A percentile compares a stretch with the other conserved stretches of the same genome.
These are phyloP conservation scores for Liolophura sinensis DNA, from an alignment of 1,140 invertebrate species.

Conservation along the genomic window DNA sequence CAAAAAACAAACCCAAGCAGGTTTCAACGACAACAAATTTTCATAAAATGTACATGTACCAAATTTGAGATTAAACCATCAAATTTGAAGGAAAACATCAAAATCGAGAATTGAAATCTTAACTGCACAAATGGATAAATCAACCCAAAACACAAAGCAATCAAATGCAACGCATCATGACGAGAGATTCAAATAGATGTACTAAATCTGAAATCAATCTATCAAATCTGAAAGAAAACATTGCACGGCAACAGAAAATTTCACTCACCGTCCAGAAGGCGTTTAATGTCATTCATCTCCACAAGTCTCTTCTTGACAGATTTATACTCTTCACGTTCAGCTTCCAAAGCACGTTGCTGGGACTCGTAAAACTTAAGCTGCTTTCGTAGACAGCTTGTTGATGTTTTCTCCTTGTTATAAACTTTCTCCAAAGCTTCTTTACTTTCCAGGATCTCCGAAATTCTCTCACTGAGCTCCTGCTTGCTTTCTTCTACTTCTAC, in stretches of 20 bases:
- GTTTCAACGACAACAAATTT: too few relatives aligned
- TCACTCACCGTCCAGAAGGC: slow-evolving; percentile 28
- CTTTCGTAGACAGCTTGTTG: slow-evolving; percentile 21
- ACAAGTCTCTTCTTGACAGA: slow-evolving; percentile 23
- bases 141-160: too few relatives aligned
- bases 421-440: slow-evolving; percentile 14
- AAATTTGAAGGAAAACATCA: too few relatives aligned
- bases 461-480: slow-evolving; percentile 11
- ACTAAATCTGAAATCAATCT: too few relatives aligned
- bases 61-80: too few relatives aligned
- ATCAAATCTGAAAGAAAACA: too few relatives aligned
- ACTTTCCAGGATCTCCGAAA: slow-evolving; percentile 11
- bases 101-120: too few relatives aligned
- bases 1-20: too few relatives aligned
- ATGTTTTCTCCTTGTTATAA: slow-evolving; percentile 22
- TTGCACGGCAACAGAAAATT: neutral
- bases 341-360: slow-evolving; percentile 21
- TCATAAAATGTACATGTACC: too few relatives aligned
- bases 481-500: slow-evolving; percentile 17
- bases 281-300: slow-evolving; percentile 28
- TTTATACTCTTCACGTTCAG: slow-evolving; percentile 25
- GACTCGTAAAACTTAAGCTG: slow-evolving; percentile 25
- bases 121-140: too few relatives aligned
- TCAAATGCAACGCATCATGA: too few relatives aligned
- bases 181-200: too few relatives aligned